phyloP scores from a whole-genome alignment of 2,797 vertebrate genomes.

The Myripristis jacobus region DNA sequence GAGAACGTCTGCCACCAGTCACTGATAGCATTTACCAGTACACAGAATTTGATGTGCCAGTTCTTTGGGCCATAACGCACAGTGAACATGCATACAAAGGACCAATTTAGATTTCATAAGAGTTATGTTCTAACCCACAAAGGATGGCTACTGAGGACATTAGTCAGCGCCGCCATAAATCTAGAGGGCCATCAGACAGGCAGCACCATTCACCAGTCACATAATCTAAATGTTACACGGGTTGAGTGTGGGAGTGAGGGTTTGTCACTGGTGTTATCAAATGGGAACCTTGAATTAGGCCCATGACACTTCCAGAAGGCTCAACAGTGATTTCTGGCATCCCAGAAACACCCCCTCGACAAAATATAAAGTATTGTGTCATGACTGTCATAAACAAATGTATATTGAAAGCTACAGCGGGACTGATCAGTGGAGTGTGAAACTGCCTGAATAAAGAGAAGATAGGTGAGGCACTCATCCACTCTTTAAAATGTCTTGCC shows the following conservation, averaged over 20 bases:
- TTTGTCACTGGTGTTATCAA: constrained; percentile 11
- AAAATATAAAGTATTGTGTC: not conserved
- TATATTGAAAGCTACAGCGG: not conserved
- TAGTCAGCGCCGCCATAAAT: no score
- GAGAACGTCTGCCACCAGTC: not conserved
- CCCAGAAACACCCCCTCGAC: not conserved
- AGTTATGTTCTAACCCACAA: no score
- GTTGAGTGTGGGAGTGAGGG: not conserved
- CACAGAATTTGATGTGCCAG: not conserved
- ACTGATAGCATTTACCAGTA: constrained; percentile 5
- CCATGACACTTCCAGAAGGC: not conserved
- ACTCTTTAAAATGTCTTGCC: not conserved
- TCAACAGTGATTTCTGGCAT: no score
- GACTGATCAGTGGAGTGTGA: no score
- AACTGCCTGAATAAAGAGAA: not conserved
- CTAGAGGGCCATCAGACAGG: not conserved
- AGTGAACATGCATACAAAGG: not conserved
- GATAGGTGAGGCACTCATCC: not conserved
- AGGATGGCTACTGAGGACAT: no score
- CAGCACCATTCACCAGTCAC: constrained; percentile 7
- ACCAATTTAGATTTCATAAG: not conserved
- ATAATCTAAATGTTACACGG: not conserved
- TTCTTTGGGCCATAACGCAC: constrained; percentile 4
- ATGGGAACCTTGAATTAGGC: constrained; percentile 1
- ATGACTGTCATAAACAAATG: not conserved